Evolutionary conservation across 2,797 vertebrate genomes (phyloP), one percentile per base, ranked within the genome.

Genomic region (Philypnodon macrostomus): DNA sequence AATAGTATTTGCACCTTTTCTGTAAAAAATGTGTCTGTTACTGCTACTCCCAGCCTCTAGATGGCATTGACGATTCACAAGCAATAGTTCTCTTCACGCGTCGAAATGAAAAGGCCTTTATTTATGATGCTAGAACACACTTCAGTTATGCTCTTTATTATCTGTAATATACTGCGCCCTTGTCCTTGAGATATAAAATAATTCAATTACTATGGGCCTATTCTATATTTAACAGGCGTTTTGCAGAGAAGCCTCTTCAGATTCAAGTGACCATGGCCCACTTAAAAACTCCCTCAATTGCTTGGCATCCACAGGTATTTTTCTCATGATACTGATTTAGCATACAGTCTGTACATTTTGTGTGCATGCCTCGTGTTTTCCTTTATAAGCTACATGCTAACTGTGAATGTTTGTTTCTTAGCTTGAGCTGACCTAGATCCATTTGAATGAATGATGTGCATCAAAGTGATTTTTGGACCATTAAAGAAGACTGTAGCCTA

Each of bases 201-300:
- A n/a, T n/a, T n/a, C n/a, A n/a, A n/a, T n/a, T n/a, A n/a, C 3
- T 23, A 23, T 3, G 21, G 10, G 4, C 4, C 3, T 2, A 4
- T 10, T 17, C 9, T 17, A 11, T 4, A 5, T 37, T 13, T 1
- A 52, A 14, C 5, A 23, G 32, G 39, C 13, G 15, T n/a, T 3
- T 2, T 17, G 32, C 52, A 19, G 38, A 10, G 37, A 58, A 61
- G 53, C 52, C 49, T 63, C 62, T 61, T 10, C 5, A 58, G 45
- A 68, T 73, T 53, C 75, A 62, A 60, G 50, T 37, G 47, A 37
- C 44, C 30, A 30, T 15, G 45, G 63, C 56, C 69, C 55, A 76
- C 45, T 73, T 67, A 42, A 32, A 14, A 46, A 42, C 52, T 30
- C 8, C 27, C 27, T 14, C 58, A n/a, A 69, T 65, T 73, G 50